Base-by-base conservation (phyloP, 1,140 invertebrate genomes). In the Epicauta chinensis region DNA sequence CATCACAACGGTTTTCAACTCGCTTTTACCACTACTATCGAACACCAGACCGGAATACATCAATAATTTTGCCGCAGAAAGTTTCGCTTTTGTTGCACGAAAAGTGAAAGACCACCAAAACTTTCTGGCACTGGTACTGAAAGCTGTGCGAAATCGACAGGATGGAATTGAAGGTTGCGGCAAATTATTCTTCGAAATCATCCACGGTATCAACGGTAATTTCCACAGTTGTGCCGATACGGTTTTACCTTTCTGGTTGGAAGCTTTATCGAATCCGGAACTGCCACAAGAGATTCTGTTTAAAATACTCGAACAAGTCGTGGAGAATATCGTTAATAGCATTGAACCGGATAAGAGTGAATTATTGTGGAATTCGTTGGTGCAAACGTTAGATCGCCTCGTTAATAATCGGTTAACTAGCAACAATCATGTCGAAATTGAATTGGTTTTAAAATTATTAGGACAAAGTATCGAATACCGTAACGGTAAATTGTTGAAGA, bases 11-110 rank as follows among this genome's bases (percentile, higher is more conserved):
- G 80, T 93, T 0, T 82, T 92, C 52, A 81, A 82, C 39, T 74
- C 82, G 32, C 80, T 93, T 32, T 69, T 89, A 14, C 87, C 89
- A 1, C 66, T 95, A 1, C 65, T 95, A 4, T 81, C 81, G 54
- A 81, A 84, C 38, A 72, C 74, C 3, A 76, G 81, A 56, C 87
- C 87, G 45, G 76, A 80, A 43, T 91, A 93, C 65, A 83, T 96
- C n/a, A 84, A 85, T 56, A 85, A 85, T 67, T 96, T 96, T 80
- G 91, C 91, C n/a, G 88, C 90, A 1, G 91, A 96, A 73, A 90
- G 89, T 74, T 95, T 97, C 77, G 84, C 91, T 10, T 95, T 92
- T 75, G 83, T 96, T 1, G 86, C 91, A 5, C 74, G 92, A 54
- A 94, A 95, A 79, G 82, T 92, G 31, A 83, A 79, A 59, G 86